Evolutionary conservation across 2,113 vertebrate genomes (phyloP), one percentile per base, ranked within the genome.

Genomic region (Scortum barcoo): DNA sequence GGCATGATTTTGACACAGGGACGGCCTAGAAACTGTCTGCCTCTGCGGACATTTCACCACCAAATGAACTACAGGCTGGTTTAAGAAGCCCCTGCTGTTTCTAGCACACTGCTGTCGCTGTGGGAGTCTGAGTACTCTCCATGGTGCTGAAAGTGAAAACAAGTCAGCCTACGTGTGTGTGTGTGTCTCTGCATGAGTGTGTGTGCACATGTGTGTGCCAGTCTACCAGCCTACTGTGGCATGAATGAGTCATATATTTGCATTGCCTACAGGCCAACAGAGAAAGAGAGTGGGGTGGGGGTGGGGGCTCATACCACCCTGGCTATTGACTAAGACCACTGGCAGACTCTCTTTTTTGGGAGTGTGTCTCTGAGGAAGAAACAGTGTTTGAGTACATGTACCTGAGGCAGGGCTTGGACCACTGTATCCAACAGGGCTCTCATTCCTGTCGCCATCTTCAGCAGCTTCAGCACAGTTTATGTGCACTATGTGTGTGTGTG

Each of bases 401-500:
- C 91, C 92, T 93, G 92, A 93, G 93, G 89, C 83, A 94, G 95
- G 1, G 98, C 98, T 92, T 99, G 98, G n/a, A 99, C 97, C 83
- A 99, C 98, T 0, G 98, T 99, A 91, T 99, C 97, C 91, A 99
- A 92, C 65, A 99, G 94, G 70, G 98, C 98, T 86, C 98, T 94
- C 98, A 99, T 99, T 79, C 98, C 98, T 0, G 97, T 99, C 20
- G 98, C 98, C 98, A 99, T 99, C 95, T 99, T 99, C 85, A 99
- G 95, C 78, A 99, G 95, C 86, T 99, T 99, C 90, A 99, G 93
- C 85, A 99, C 98, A n/a, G n/a, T n/a, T n/a, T n/a, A n/a, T n/a
- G n/a, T n/a, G n/a, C n/a, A n/a, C n/a, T n/a, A n/a, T n/a, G n/a
- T n/a, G n/a, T 99, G 86, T 66, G 73, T 30, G 73, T 51, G 73